phyloP scores from a whole-genome alignment of 2,888 invertebrate genomes.

The Cabera pusaria region DNA sequence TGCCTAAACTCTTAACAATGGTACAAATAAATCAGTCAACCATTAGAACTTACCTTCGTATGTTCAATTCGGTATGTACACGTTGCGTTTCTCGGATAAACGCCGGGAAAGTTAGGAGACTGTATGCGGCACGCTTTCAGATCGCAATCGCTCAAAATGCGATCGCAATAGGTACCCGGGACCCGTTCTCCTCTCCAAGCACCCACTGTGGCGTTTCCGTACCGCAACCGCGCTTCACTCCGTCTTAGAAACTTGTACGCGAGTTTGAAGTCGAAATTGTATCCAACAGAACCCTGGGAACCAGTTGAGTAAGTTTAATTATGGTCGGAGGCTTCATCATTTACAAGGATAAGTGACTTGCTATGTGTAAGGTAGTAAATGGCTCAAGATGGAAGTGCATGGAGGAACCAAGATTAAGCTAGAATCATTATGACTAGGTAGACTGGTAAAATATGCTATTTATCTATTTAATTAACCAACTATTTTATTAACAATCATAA shows the following conservation, averaged over 20 bases:
- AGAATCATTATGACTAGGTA: no score
- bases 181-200: slow-evolving; percentile 91
- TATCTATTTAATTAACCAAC: no score
- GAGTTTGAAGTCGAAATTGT: slow-evolving; percentile 92
- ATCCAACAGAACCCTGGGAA: slow-evolving; percentile 86
- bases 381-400: no score
- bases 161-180: slow-evolving; percentile 91
- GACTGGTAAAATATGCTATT: no score
- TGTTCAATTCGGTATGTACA: slow-evolving; percentile 90
- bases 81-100: slow-evolving; percentile 93
- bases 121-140: slow-evolving; percentile 88
- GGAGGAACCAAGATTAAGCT: no score
- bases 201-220: slow-evolving; percentile 88
- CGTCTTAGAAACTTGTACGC: slow-evolving; percentile 92
- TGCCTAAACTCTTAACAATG: no score
- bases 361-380: no score
- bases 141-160: slow-evolving; percentile 91
- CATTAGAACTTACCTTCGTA: slow-evolving; percentile 77
- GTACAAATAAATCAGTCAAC: no score
- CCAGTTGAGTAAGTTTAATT: slow-evolving; percentile 28
- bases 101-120: slow-evolving; percentile 95
- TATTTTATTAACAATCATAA: no score
- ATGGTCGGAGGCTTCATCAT: slow-evolving; percentile 21
- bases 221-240: slow-evolving; percentile 89
- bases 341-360: slow-evolving; percentile 2